phyloP scores from a whole-genome alignment of 2,113 vertebrate species.

The Astatotilapia flaviijosephi region DNA sequence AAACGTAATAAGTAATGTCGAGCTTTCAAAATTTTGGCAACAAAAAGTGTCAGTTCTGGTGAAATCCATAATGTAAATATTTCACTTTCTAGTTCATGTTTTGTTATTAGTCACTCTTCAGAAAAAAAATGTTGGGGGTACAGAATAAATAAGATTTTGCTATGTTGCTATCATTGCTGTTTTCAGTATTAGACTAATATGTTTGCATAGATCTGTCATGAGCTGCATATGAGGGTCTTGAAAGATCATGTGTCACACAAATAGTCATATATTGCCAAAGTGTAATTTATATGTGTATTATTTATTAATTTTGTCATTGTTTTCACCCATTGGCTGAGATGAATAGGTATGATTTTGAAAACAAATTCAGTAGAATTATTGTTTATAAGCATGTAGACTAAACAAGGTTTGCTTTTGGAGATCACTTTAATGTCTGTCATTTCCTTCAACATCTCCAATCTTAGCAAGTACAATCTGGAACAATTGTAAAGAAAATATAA shows the following conservation, averaged over 20 bases:
- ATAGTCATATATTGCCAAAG: not conserved
- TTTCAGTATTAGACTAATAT: not conserved
- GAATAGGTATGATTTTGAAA: not conserved
- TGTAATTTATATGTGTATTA: not conserved
- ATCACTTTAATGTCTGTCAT: not conserved
- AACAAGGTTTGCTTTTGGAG: not conserved
- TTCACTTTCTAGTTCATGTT: not conserved
- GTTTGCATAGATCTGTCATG: not conserved
- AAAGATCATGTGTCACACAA: not conserved
- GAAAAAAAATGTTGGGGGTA: not conserved
- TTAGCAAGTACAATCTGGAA: not conserved
- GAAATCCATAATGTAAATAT: not conserved
- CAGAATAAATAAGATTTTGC: not conserved
- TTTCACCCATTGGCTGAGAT: not conserved
- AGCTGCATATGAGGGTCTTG: not conserved
- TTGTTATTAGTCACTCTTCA: not conserved
- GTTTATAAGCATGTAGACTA: not conserved
- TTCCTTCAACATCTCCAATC: not conserved
- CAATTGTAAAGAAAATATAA: not conserved
- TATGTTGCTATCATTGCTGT: not conserved
- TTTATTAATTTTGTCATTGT: not conserved
- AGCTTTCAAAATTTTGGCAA: not conserved
- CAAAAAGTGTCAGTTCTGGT: not conserved
- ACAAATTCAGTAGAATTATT: not conserved
- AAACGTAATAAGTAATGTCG: not conserved